Conservation (phyloP, 2,888 invertebrate species). For the Ophonus ardosiacus region DNA sequence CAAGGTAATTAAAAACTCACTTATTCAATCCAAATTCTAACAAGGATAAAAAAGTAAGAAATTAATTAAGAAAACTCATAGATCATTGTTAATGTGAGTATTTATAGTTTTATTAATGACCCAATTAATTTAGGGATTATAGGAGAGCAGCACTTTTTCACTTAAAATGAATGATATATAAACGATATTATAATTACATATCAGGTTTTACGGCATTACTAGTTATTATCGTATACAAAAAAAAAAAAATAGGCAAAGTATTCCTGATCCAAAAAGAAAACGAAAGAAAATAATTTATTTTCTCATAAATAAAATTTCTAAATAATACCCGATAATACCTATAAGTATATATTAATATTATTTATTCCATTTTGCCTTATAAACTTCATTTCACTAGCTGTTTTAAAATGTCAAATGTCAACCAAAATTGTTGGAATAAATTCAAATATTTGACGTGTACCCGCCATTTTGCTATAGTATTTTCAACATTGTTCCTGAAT, state of each 20-base stretch:
- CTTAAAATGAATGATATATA: conserved; percentile 41
- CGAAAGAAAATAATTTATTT: no score
- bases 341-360: no score
- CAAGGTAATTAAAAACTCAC: conserved; percentile 57
- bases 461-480: no score
- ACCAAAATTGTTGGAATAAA: no score
- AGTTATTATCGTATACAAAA: not conserved
- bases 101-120: conserved; percentile 60
- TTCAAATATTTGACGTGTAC: no score
- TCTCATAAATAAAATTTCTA: no score
- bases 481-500: no score
- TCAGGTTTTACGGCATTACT: not conserved
- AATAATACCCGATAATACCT: no score
- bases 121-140: conserved; percentile 51
- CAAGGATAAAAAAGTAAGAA: conserved; percentile 38
- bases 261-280: no score
- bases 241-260: not conserved
- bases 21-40: conserved; percentile 41
- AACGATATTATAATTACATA: conserved; percentile 52
- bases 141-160: conserved; percentile 18
- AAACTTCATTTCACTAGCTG: no score
- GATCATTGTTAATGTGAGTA: conserved; percentile 54
- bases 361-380: no score
- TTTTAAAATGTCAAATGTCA: no score
- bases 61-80: conserved; percentile 58